Conservation (phyloP, 2,113 vertebrate genomes). For the Poecilia latipinna region DNA sequence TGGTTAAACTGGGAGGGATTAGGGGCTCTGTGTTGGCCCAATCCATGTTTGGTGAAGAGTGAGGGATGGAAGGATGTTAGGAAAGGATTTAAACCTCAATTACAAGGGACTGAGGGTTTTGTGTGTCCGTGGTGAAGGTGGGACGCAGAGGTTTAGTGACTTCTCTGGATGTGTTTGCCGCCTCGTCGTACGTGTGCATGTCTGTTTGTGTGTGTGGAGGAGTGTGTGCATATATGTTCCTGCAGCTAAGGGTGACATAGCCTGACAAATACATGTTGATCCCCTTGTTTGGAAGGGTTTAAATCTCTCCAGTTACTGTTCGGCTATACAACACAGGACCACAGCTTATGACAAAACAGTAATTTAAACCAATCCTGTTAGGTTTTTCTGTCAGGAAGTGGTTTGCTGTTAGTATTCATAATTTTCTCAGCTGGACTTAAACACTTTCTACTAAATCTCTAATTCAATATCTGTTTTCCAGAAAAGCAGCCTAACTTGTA, state of each 20-base stretch:
- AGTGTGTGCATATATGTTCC: conserved; percentile 30
- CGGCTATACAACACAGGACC: conserved; percentile 30
- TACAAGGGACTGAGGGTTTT: conserved; percentile 73
- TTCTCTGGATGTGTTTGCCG: conserved; percentile 42
- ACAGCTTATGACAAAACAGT: conserved; percentile 38
- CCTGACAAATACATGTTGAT: conserved; percentile 79
- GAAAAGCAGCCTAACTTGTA: background rate
- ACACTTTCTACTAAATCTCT: background rate
- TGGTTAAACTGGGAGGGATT: conserved; percentile 80
- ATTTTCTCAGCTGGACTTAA: background rate
- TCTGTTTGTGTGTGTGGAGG: conserved; percentile 23
- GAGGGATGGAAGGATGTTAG: conserved; percentile 64
- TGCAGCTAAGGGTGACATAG: conserved; percentile 62
- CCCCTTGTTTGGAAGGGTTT: conserved; percentile 78
- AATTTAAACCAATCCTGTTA: conserved; percentile 31
- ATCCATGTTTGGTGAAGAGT: conserved; percentile 71
- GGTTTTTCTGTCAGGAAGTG: conserved; percentile 1
- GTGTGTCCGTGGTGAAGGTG: conserved; percentile 70
- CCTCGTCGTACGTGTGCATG: conserved; percentile 47
- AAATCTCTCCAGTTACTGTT: conserved; percentile 64
- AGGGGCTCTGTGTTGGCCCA: conserved; percentile 66
- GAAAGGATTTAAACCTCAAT: conserved; percentile 80
- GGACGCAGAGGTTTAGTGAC: conserved; percentile 51
- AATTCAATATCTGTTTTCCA: background rate
- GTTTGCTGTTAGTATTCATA: background rate